Base-by-base conservation (phyloP, 2,797 vertebrate genomes). In the Chaunax sp. region DNA sequence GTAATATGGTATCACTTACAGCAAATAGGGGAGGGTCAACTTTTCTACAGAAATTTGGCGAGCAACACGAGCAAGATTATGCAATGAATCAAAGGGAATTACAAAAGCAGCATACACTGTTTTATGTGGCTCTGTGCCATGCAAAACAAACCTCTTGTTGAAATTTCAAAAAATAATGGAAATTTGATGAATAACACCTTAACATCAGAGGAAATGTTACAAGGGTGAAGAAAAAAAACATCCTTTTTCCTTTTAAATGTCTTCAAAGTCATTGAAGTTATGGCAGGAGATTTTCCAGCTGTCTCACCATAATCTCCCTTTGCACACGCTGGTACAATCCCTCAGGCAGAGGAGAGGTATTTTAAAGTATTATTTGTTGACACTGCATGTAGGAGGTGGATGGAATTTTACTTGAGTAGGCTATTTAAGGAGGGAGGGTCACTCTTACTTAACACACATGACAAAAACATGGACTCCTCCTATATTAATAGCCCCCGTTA, bases 111-210 rank as follows among this genome's bases (percentile, higher is more conserved):
- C 35, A 43, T 5, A 3, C 16, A 56, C 6, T 54, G 19, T 46
- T 55, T 40, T 2, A 8, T 0, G 3, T 69, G 69, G 60, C 55
- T 45, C 3, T 3, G n/a, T 13, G 26, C 61, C 71, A 61, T 19
- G 28, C 71, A 61, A 84, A 87, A 69, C 33, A 84, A 82, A 62
- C 26, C 11, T 46, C 72, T 84, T 28, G 82, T 54, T 82, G 68
- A 90, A 89, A 89, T 71, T 67, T 58, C 30, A 50, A 75, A 86
- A 89, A 80, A 89, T 85, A 57, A 75, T 58, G 75, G 83, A 91
- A 87, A 87, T 81, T 15, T 77, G 61, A 59, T 63, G 23, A 74
- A 64, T 54, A 81, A 81, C 35, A 35, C 30, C 25, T 0, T 0
- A 13, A 43, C 53, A 68, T 63, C 18, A 55, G 74, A 83, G 83